Evolutionary conservation across 2,113 vertebrate species (phyloP).

Genomic region (Podocnemis expansa): DNA sequence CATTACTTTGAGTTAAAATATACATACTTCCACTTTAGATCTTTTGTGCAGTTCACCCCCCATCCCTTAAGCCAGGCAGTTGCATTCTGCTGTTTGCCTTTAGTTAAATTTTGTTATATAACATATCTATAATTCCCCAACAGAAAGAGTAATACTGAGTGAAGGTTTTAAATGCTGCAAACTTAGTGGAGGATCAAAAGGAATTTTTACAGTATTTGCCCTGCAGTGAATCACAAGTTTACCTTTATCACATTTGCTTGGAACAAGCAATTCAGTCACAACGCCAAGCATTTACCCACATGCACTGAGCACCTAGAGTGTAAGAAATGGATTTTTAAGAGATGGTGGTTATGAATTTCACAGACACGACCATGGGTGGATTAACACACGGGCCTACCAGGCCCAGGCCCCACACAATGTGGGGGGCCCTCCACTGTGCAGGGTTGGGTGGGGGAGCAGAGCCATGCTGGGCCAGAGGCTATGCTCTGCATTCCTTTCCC

Average conservation of each 20-base stretch:
- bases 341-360: slow-evolving; percentile 54
- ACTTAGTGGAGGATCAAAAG: too few species aligned
- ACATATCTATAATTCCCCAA: neutral
- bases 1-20: neutral
- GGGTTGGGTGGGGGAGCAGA: too few species aligned
- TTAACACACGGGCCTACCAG: too few species aligned
- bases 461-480: too few species aligned
- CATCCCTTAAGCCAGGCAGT: neutral
- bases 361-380: too few species aligned
- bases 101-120: neutral
- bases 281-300: neutral
- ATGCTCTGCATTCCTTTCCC: too few species aligned
- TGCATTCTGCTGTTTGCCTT: neutral
- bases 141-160: neutral
- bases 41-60: neutral
- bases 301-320: slow-evolving; percentile 22
- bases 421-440: too few species aligned
- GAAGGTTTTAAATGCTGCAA: neutral
- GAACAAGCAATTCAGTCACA: slow-evolving; percentile 35
- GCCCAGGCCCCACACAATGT: too few species aligned
- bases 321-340: slow-evolving; percentile 60
- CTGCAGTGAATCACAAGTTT: neutral
- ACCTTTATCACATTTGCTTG: slow-evolving; percentile 10
- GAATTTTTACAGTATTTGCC: neutral
- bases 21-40: neutral